Evolutionary conservation across 2,888 invertebrate species (phyloP), one percentile per base, ranked within the genome.

Genomic region (Cotesia congregata): DNA sequence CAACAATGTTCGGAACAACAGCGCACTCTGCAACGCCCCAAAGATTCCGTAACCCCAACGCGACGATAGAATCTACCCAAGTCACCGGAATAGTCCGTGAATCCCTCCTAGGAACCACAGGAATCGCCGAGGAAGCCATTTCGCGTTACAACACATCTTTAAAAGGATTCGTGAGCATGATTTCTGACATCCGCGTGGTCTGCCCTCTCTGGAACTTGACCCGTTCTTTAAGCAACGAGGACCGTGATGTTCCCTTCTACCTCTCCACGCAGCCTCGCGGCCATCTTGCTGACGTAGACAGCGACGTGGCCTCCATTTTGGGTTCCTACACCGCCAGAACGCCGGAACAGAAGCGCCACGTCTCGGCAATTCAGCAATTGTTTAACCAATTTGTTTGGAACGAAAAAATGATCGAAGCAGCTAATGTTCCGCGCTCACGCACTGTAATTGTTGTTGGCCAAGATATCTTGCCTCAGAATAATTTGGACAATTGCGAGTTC

Each of bases 301-400:
- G 94, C 1, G 97, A 97, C 86, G 92, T 95, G 0, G 92, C 93
- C 73, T 96, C 96, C 0, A 96, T 97, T 82, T 91, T 97, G 67
- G 95, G 95, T 0, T 92, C 93, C 12, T 95, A 94, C 83, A 93
- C 94, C 78, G 93, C 94, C 0, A 93, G 93, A 82, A 93, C 93
- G 61, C 93, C 94, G 0, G 94, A 94, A 83, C 95, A 95, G 86
- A 92, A 94, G 64, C 91, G 94, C 17, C 96, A 93, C 86, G 93
- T 95, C 82, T 92, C 94, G 0, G 94, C 95, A 9, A 94, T 96
- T 91, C 95, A 96, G 85, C 93, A 94, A 80, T 89, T 96, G 41
- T 97, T 97, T 89, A 96, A 95, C 88, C 93, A 94, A 83, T 97
- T 93, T 84, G 95, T 96, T 1, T 93, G 94, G 91, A 93, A 94